Percentiles rank a stretch among this genome's conserved stretches.
phyloP scores from a whole-genome alignment of 2,888 invertebrate species.

The Chloromyia formosa region DNA sequence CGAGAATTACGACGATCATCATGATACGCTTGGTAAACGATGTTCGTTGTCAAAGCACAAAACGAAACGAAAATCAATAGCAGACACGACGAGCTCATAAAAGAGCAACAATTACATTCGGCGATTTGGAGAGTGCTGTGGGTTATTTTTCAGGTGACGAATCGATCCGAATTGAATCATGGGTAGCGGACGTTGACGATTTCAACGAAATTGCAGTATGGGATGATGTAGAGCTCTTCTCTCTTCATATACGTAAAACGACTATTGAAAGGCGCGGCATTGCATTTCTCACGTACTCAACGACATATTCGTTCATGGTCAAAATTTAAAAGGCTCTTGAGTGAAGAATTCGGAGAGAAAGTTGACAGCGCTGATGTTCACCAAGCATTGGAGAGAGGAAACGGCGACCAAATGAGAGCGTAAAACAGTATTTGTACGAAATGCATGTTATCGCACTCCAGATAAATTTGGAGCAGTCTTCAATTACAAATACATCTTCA shows the following conservation, averaged over 20 bases:
- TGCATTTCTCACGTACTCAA: slow-evolving; percentile 17
- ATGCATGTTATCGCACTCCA: slow-evolving; percentile 26
- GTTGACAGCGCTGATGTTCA: slow-evolving; percentile 33
- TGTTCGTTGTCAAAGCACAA: not conserved
- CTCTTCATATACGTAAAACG: slow-evolving; percentile 13
- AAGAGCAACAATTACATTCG: slow-evolving; percentile 24
- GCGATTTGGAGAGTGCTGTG: not conserved
- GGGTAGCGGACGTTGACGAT: not conserved
- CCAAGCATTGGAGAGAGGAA: slow-evolving; percentile 6
- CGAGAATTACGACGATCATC: not conserved
- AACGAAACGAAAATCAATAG: not conserved
- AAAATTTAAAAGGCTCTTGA: not conserved
- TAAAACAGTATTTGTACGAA: slow-evolving; percentile 32
- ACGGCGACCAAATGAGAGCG: not conserved
- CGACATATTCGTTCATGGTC: slow-evolving; percentile 1
- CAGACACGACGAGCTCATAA: not conserved
- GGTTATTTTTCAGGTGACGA: slow-evolving; percentile 9
- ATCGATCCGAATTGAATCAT: not conserved
- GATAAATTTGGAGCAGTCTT: slow-evolving; percentile 15
- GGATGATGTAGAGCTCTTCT: not conserved
- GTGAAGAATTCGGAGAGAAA: slow-evolving; percentile 30
- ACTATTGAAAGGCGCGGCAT: slow-evolving; percentile 4
- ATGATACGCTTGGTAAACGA: not conserved
- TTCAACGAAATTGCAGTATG: slow-evolving; percentile 5
- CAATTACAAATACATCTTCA: slow-evolving; percentile 56